Percentiles rank a stretch among this genome's conserved stretches.
phyloP scores from a whole-genome alignment of 2,888 invertebrate species.

The Globia sparganii region DNA sequence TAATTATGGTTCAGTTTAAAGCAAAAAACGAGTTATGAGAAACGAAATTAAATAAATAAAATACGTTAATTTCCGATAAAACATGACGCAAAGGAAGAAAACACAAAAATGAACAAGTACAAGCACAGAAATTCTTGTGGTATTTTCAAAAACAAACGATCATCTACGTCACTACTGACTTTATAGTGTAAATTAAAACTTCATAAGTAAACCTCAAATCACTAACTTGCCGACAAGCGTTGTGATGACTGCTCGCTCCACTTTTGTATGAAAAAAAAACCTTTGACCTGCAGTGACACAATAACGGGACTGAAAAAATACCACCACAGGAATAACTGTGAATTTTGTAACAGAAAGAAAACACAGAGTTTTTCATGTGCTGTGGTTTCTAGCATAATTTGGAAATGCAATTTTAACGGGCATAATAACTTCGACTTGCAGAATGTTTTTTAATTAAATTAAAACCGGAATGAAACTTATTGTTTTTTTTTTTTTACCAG shows the following conservation, averaged over 20 bases:
- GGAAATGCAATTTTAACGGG: conserved; percentile 4
- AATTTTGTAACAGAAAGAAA: conserved; percentile 1
- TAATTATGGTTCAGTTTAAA: background rate
- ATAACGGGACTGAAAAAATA: conserved; percentile 32
- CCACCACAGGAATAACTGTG: background rate
- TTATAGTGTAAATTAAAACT: background rate
- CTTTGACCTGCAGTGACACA: background rate
- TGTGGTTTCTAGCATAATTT: conserved; percentile 3
- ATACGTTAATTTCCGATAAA: background rate
- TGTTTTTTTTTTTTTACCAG: background rate
- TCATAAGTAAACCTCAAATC: background rate
- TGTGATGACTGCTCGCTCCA: background rate
- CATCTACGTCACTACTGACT: background rate
- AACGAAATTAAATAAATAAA: background rate
- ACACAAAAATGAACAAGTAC: background rate
- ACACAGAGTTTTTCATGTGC: background rate
- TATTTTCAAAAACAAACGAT: background rate
- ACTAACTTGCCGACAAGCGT: background rate
- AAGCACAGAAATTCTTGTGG: background rate
- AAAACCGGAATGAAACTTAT: background rate
- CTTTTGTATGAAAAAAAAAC: background rate
- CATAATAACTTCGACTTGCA: background rate
- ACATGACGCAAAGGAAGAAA: too few relatives aligned
- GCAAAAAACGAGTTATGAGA: background rate
- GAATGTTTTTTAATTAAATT: conserved; percentile 4